Percentiles rank a stretch among this genome's conserved stretches.
phyloP scores from a whole-genome alignment of 2,888 invertebrate genomes.

The Ceriagrion tenellum region DNA sequence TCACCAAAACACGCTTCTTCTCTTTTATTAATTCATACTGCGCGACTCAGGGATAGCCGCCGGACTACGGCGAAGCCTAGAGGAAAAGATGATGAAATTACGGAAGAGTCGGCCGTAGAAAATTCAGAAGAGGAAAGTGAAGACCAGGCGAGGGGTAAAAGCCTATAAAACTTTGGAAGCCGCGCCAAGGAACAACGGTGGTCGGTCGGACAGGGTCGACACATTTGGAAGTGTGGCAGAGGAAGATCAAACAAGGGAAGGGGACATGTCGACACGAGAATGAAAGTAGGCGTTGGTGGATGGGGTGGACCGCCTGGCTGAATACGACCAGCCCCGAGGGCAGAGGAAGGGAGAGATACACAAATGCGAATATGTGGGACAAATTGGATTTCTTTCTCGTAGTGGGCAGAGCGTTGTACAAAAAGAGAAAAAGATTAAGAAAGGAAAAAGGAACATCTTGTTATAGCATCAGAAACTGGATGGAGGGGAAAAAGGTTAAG shows the following conservation, averaged over 20 bases:
- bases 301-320: background rate
- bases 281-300: background rate
- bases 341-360: background rate
- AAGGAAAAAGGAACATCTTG: background rate
- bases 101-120: background rate
- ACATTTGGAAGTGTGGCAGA: background rate
- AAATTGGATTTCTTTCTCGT: background rate
- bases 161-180: background rate
- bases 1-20: conserved; percentile 52
- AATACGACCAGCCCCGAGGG: background rate
- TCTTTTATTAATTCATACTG: conserved; percentile 40
- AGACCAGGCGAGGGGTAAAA: background rate
- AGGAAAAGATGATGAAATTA: conserved; percentile 43
- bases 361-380: background rate
- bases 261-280: background rate
- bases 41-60: conserved; percentile 29
- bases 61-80: background rate
- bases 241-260: background rate
- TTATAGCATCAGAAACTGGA: background rate
- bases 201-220: background rate
- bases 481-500: no score
- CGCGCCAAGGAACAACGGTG: background rate
- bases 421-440: background rate
- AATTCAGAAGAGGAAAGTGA: background rate
- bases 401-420: background rate